Evolutionary conservation across 2,113 vertebrate genomes (phyloP).

Genomic region (Picathartes gymnocephalus): DNA sequence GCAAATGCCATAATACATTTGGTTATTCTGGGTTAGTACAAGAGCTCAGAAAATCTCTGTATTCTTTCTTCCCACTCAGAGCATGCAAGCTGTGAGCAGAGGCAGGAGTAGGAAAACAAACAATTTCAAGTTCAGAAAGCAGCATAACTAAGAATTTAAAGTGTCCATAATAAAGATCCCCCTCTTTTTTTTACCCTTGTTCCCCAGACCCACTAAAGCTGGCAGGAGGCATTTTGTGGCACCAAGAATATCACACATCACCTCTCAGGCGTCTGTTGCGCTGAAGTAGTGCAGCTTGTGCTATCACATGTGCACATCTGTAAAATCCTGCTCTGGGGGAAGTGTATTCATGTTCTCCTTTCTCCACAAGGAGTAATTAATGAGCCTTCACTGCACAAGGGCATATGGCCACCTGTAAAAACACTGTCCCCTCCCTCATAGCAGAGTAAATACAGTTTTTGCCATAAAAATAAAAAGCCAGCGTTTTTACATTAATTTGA

Average conservation of each 20-base stretch:
- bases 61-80: not conserved
- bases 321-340: not conserved
- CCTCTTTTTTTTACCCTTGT: not conserved
- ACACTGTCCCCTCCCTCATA: not conserved
- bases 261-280: not conserved
- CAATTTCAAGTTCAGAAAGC: not conserved
- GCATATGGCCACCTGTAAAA: not conserved
- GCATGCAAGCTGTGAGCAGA: not conserved
- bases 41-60: not conserved
- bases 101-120: not conserved
- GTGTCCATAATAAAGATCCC: not conserved
- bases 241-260: not conserved
- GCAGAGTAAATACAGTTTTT: not conserved
- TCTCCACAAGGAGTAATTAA: not conserved
- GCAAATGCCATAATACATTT: not conserved
- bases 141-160: not conserved
- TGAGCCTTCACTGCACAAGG: not conserved
- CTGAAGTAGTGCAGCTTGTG: not conserved
- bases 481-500: not conserved
- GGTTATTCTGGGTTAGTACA: not conserved
- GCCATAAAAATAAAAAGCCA: not conserved
- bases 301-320: not conserved
- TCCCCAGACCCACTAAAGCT: not conserved
- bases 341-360: not conserved
- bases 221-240: not conserved